Conservation (phyloP, 2,797 vertebrate genomes). For the Hafferia zeledoni region DNA sequence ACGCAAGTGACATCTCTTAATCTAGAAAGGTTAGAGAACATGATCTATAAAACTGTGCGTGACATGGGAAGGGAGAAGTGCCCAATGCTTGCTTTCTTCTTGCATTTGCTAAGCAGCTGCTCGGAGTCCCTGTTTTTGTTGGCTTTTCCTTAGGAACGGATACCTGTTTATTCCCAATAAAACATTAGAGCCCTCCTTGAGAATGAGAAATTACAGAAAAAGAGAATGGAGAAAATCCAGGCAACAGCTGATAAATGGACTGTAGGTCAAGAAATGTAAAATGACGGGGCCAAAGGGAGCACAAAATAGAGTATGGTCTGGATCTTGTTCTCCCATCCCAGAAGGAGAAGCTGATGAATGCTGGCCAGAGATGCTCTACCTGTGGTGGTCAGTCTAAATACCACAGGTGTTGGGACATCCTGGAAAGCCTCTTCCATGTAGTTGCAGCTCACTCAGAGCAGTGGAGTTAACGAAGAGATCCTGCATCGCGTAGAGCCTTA, state of each 20-base stretch:
- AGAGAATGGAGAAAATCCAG: not conserved
- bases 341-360: not conserved
- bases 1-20: not conserved
- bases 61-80: not conserved
- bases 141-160: not conserved
- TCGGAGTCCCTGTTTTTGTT: not conserved
- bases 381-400: not conserved
- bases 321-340: fast-evolving
- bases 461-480: not conserved
- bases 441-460: not conserved
- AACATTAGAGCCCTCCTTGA: not conserved
- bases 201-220: not conserved
- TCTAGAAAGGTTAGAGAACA: not conserved
- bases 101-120: not conserved
- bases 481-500: not conserved
- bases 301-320: not conserved
- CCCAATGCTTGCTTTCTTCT: not conserved
- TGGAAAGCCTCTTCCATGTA: not conserved
- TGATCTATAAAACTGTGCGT: not conserved
- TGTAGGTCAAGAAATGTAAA: not conserved
- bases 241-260: not conserved
- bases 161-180: not conserved
- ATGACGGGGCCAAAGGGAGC: not conserved
- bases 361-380: not conserved
- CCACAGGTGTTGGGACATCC: fast-evolving